Evolutionary conservation across 2,888 invertebrate genomes (phyloP).

Genomic region (Stegana nigrithorax): DNA sequence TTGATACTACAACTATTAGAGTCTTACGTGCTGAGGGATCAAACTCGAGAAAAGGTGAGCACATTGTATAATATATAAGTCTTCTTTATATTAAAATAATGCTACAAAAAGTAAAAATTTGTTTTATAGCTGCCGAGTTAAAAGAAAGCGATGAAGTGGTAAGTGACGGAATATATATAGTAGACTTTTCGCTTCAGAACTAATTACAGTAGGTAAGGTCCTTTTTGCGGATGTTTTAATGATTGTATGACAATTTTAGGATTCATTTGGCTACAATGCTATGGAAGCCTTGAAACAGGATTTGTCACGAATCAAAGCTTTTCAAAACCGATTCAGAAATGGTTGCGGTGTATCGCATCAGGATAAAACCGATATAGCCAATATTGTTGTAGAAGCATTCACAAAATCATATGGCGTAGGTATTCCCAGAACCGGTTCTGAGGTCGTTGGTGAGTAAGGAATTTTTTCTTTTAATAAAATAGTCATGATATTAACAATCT

Average conservation of each 20-base stretch:
- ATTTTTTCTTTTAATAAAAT: not conserved
- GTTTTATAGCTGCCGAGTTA: not conserved
- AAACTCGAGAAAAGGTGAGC: not conserved
- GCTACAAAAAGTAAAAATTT: not conserved
- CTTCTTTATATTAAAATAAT: not conserved
- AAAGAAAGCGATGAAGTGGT: not conserved
- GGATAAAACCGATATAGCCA: not conserved
- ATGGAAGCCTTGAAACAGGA: constrained; percentile 5
- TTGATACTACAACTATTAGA: not conserved
- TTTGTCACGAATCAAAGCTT: not conserved
- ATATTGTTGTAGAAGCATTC: not conserved
- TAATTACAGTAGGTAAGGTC: not conserved
- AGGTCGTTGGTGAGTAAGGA: not conserved
- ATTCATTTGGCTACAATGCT: not conserved
- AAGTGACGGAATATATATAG: not conserved
- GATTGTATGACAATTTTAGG: too few species aligned
- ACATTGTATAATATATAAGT: not conserved
- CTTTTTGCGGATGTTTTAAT: too few species aligned
- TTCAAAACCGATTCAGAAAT: not conserved
- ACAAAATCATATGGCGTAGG: not conserved
- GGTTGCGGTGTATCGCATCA: not conserved
- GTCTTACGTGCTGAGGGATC: not conserved
- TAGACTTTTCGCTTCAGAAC: too few species aligned
- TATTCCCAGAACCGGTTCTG: not conserved
- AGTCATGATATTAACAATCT: not conserved